These are phyloP conservation scores for Formica exsecta DNA, from an alignment of 1,140 invertebrate genomes.

Conservation along the genomic window DNA sequence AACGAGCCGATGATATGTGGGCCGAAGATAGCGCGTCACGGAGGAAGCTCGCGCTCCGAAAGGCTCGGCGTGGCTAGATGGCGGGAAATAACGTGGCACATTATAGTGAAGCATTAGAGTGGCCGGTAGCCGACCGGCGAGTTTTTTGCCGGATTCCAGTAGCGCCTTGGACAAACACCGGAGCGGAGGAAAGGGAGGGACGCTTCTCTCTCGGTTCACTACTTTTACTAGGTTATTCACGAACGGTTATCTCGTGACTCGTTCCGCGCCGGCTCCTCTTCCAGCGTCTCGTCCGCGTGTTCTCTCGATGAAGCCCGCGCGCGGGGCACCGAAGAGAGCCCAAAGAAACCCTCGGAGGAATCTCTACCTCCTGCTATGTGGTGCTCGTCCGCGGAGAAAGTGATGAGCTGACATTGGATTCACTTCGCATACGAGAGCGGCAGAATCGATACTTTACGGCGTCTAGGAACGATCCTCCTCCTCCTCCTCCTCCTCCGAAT, in stretches of 20 bases:
- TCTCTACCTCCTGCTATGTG: constrained; percentile 40
- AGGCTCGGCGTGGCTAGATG: constrained; percentile 43
- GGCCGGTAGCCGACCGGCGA: constrained; percentile 83
- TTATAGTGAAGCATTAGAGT: constrained; percentile 84
- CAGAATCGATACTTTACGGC: constrained; percentile 45
- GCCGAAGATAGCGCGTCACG: constrained; percentile 34
- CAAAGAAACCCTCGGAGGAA: constrained; percentile 66
- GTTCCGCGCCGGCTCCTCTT: constrained; percentile 76
- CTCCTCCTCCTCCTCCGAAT: background rate
- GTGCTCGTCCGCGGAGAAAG: constrained; percentile 66
- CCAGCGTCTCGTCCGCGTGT: constrained; percentile 38
- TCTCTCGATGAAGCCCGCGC: constrained; percentile 31
- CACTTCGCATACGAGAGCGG: constrained; percentile 33
- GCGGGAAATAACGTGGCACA: constrained; percentile 82
- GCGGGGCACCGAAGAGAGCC: constrained; percentile 25
- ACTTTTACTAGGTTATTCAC: constrained; percentile 83
- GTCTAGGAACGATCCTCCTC: background rate
- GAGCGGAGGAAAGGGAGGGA: constrained; percentile 70
- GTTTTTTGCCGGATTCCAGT: constrained; percentile 85
- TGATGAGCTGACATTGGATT: constrained; percentile 68
- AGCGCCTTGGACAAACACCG: constrained; percentile 85
- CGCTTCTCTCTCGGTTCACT: constrained; percentile 72
- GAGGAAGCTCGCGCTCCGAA: constrained; percentile 28
- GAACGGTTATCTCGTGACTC: constrained; percentile 77
- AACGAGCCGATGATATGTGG: constrained; percentile 57